A percentile compares a stretch with the other conserved stretches of the same genome.
Conservation (phyloP, 30 jellyfish, hydroid and myxozoan species). For the Mastigias papua region DNA sequence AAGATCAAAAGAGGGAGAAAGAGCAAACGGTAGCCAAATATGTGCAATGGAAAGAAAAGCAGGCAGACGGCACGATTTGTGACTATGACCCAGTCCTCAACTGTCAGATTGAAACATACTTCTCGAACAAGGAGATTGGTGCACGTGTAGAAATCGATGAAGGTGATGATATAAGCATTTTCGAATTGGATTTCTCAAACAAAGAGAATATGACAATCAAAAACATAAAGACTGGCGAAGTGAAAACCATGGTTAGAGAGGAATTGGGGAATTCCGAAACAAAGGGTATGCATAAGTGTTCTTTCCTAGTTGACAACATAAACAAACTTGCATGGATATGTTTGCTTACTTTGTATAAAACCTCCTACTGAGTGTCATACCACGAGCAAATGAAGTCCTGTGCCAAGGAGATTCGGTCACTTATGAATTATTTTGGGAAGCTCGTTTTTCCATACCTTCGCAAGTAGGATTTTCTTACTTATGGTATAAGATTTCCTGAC, state of each 20-base stretch:
- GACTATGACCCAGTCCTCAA: conserved; percentile 31
- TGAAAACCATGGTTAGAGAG: conserved; percentile 6
- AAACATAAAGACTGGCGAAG: conserved; percentile 6
- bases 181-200: neutral
- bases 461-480: no score
- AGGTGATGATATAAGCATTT: neutral
- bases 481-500: no score
- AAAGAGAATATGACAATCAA: neutral
- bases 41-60: conserved; percentile 52
- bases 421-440: no score
- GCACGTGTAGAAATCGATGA: conserved; percentile 6
- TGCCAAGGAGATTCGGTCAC: no score
- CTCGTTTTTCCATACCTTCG: no score
- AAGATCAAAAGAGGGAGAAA: conserved; percentile 2
- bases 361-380: no score
- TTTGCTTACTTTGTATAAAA: no score
- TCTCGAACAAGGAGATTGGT: neutral
- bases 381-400: no score
- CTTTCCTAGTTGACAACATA: no score
- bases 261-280: conserved; percentile 10
- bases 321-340: no score
- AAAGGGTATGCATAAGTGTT: no score
- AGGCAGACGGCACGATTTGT: neutral
- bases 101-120: conserved; percentile 11
- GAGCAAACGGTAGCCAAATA: conserved; percentile 16